A percentile compares a stretch with the other conserved stretches of the same genome.
Evolutionary conservation across 92 coral and sea anemone genomes (phyloP).

Genomic region (Parazoanthus swiftii): DNA sequence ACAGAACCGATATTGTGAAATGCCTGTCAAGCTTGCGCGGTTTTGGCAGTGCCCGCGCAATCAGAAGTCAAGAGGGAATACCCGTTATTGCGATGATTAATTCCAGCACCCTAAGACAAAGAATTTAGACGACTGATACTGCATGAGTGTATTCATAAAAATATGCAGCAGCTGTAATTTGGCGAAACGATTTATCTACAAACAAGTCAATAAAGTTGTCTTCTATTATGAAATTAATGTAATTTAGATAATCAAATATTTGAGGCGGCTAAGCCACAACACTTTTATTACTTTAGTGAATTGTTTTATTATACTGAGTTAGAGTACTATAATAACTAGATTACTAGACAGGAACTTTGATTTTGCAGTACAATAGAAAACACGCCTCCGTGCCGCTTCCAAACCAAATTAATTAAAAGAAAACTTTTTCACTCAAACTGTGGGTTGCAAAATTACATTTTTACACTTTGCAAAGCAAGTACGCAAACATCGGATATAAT

Average conservation of each 20-base stretch:
- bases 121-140: not conserved
- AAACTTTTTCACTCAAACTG: not conserved
- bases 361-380: conserved; percentile 22
- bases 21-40: too few species aligned
- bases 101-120: not conserved
- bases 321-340: not conserved
- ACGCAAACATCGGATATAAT: conserved; percentile 7
- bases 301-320: not conserved
- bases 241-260: conserved; percentile 5
- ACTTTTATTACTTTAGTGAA: not conserved
- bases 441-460: conserved; percentile 12
- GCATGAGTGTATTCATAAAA: not conserved
- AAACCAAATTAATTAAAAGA: conserved; percentile 18
- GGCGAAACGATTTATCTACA: not conserved
- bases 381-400: conserved; percentile 1
- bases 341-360: not conserved
- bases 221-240: conserved; percentile 3
- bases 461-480: not conserved
- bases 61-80: too few species aligned
- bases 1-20: too few species aligned
- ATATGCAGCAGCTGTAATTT: not conserved
- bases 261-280: not conserved
- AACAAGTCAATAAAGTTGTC: not conserved
- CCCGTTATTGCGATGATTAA: too few species aligned
- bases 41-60: too few species aligned